Evolutionary conservation across 2,113 vertebrate genomes (phyloP).

Genomic region (Chauna torquata): DNA sequence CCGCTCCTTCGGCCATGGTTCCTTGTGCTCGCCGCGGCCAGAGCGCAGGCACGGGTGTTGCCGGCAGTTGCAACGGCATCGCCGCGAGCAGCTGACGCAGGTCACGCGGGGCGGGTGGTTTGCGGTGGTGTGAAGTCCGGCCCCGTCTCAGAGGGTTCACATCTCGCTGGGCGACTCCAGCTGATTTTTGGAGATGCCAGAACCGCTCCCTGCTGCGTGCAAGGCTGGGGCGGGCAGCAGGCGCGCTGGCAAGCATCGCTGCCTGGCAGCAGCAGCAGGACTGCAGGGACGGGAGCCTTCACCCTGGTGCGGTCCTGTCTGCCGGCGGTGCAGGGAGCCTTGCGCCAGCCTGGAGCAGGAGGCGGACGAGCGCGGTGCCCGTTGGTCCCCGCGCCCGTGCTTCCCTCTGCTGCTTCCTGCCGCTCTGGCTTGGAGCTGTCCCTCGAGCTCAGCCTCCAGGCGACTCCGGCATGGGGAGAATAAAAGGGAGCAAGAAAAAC

Average conservation of each 20-base stretch:
- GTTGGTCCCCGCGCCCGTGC: background rate
- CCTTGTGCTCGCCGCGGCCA: background rate
- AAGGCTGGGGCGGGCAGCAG: background rate
- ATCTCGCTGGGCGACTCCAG: background rate
- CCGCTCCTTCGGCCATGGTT: rapidly evolving
- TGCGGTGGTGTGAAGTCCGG: background rate
- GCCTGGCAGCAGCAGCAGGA: background rate
- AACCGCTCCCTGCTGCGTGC: rapidly evolving
- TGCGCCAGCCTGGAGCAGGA: background rate
- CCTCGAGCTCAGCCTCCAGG: background rate
- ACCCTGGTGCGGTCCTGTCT: rapidly evolving
- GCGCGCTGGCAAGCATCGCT: rapidly evolving
- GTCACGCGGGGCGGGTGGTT: background rate
- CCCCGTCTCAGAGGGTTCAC: background rate
- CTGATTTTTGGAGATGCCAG: background rate
- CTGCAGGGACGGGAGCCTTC: background rate
- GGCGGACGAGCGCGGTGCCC: rapidly evolving
- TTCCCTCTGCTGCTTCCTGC: background rate
- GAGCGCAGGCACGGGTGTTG: background rate
- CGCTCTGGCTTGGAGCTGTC: background rate
- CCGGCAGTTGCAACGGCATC: background rate
- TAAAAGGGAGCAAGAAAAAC: background rate
- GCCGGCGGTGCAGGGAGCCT: background rate
- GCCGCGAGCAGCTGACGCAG: rapidly evolving
- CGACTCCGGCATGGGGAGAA: background rate